Conservation (phyloP, 2,888 invertebrate genomes). For the Tipula helvola region DNA sequence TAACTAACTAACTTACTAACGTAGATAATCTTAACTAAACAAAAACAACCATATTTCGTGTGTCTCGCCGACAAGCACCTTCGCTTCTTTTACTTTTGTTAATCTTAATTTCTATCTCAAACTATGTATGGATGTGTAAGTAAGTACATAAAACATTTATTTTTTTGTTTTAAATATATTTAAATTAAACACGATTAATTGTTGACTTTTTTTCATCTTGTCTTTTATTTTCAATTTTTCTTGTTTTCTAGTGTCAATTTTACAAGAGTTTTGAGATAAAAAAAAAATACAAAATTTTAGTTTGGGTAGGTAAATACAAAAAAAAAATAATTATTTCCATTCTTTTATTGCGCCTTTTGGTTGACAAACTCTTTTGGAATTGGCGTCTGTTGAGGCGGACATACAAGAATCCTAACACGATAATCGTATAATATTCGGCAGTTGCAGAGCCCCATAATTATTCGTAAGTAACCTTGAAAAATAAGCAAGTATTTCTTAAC, state of each 20-base stretch:
- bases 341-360: background rate
- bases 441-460: too few species aligned
- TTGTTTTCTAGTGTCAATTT: background rate
- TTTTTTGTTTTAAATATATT: background rate
- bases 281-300: background rate
- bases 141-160: background rate
- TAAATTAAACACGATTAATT: conserved; percentile 4
- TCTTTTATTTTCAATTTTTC: background rate
- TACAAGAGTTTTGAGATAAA: background rate
- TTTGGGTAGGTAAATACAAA: background rate
- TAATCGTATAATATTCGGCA: too few species aligned
- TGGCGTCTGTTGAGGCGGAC: background rate
- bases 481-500: too few species aligned
- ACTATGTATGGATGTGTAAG: background rate
- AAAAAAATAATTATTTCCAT: background rate
- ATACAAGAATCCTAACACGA: too few species aligned
- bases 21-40: background rate
- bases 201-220: background rate
- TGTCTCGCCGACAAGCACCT: background rate
- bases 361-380: background rate
- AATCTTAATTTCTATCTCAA: background rate
- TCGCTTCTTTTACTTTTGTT: background rate
- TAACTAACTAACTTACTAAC: background rate
- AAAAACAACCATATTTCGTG: background rate
- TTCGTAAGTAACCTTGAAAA: too few species aligned